Conservation (phyloP, 2,888 invertebrate species). For the Auanema freiburgensis region DNA sequence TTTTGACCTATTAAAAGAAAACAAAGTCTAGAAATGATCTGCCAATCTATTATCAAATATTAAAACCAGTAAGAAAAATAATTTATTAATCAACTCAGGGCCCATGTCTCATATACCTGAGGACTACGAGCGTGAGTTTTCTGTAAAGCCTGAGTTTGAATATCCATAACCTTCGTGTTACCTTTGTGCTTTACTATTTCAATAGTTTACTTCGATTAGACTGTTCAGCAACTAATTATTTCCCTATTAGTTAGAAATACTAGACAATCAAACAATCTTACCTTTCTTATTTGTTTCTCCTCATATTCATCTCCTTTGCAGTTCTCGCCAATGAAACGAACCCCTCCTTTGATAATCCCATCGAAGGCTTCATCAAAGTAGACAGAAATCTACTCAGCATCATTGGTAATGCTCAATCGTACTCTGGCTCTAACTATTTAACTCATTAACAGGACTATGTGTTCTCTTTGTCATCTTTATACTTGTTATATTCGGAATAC, state of each 20-base stretch:
- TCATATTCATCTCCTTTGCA: constrained; percentile 1
- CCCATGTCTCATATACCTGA: constrained; percentile 16
- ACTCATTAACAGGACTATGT: constrained; percentile 10
- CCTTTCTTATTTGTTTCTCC: background rate
- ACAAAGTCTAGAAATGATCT: too few relatives aligned
- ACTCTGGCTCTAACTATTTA: background rate
- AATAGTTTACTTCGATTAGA: too few relatives aligned
- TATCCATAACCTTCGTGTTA: background rate
- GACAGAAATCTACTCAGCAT: constrained; percentile 9
- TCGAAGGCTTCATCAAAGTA: background rate
- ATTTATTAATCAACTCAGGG: constrained; percentile 7
- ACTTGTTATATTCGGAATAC: background rate
- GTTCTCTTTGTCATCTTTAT: constrained; percentile 12
- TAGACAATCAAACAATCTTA: background rate
- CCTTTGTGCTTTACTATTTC: too few relatives aligned
- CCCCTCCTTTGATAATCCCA: background rate
- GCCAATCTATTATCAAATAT: too few relatives aligned
- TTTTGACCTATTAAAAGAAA: background rate
- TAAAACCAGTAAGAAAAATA: too few relatives aligned
- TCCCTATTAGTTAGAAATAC: too few relatives aligned
- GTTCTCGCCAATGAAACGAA: constrained; percentile 14
- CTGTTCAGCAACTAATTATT: too few relatives aligned
- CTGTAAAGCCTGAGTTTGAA: background rate
- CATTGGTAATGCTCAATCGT: background rate
- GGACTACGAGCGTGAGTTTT: constrained; percentile 22